Evolutionary conservation across 2,113 vertebrate genomes (phyloP).

Genomic region (Channa maculata): DNA sequence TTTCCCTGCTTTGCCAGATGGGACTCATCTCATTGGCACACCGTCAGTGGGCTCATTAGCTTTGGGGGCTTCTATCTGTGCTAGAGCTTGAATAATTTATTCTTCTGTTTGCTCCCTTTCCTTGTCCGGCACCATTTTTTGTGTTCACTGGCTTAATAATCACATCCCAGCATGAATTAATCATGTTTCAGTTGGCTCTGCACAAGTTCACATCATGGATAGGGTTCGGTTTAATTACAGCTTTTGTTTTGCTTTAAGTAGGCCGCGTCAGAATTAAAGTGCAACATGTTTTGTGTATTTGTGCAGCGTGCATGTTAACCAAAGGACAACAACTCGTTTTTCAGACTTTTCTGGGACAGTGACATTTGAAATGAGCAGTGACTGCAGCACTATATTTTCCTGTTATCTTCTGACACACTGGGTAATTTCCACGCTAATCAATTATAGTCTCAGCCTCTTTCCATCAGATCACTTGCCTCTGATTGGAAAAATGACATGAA

Average conservation of each 20-base stretch:
- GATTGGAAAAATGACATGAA: conserved; percentile 34
- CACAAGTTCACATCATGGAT: conserved; percentile 17
- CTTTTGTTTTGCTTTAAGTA: conserved; percentile 29
- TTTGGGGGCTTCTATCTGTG: conserved; percentile 63
- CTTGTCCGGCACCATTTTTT: conserved; percentile 31
- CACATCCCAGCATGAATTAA: conserved; percentile 58
- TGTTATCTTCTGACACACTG: conserved; percentile 7
- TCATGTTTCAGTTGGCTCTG: conserved; percentile 29
- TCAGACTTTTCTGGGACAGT: conserved; percentile 7
- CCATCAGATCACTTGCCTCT: conserved; percentile 29
- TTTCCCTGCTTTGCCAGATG: conserved; percentile 24
- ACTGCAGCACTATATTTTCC: not conserved
- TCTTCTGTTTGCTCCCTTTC: conserved; percentile 39
- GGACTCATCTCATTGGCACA: conserved; percentile 28
- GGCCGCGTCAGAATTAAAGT: conserved; percentile 3
- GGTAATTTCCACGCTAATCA: conserved; percentile 40
- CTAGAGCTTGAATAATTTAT: conserved; percentile 45
- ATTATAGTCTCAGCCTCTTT: conserved; percentile 10
- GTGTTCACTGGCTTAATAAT: conserved; percentile 38
- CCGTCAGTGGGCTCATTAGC: conserved; percentile 60
- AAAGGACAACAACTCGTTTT: not conserved
- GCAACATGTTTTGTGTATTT: conserved; percentile 21
- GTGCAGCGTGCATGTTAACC: not conserved
- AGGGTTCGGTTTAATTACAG: conserved; percentile 24
- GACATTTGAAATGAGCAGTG: conserved; percentile 25